Conservation (phyloP, 35 echinoderm and acorn worm species). For the Stichopus chloronotus region DNA sequence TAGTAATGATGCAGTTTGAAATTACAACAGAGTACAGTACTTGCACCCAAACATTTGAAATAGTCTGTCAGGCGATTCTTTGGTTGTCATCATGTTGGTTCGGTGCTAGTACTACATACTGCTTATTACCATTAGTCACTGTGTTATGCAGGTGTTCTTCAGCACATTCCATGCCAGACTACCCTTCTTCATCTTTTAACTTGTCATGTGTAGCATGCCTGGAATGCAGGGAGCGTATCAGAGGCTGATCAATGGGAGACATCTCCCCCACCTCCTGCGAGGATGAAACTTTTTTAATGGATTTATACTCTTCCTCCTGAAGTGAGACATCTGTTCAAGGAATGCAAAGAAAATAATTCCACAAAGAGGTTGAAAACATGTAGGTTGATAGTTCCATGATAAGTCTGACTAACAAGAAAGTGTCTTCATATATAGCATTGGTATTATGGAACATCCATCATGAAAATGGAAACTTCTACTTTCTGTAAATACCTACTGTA, state of each 20-base stretch:
- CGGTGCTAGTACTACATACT: too few relatives aligned
- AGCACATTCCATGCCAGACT: constrained; percentile 8
- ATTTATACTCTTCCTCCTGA: constrained; percentile 7
- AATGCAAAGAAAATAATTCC: not conserved
- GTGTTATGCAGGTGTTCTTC: constrained; percentile 30
- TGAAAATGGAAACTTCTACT: too few relatives aligned
- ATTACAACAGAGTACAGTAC: too few relatives aligned
- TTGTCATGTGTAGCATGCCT: constrained; percentile 47
- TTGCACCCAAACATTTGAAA: too few relatives aligned
- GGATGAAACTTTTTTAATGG: constrained; percentile 3
- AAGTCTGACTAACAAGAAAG: too few relatives aligned
- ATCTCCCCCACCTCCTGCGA: constrained; percentile 25
- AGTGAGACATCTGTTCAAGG: not conserved
- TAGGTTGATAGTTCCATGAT: not conserved
- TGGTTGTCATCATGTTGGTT: too few relatives aligned
- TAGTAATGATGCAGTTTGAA: too few relatives aligned
- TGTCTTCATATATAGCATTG: too few relatives aligned
- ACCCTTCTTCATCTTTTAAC: not conserved
- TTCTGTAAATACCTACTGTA: too few relatives aligned
- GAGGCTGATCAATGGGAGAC: not conserved
- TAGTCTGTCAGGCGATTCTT: too few relatives aligned
- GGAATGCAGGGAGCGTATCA: constrained; percentile 39
- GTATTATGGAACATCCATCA: too few relatives aligned
- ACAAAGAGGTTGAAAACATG: not conserved
- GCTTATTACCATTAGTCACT: not conserved